Base-by-base conservation (phyloP, 1,140 invertebrate species). In the Drosophila pallidifrons region DNA sequence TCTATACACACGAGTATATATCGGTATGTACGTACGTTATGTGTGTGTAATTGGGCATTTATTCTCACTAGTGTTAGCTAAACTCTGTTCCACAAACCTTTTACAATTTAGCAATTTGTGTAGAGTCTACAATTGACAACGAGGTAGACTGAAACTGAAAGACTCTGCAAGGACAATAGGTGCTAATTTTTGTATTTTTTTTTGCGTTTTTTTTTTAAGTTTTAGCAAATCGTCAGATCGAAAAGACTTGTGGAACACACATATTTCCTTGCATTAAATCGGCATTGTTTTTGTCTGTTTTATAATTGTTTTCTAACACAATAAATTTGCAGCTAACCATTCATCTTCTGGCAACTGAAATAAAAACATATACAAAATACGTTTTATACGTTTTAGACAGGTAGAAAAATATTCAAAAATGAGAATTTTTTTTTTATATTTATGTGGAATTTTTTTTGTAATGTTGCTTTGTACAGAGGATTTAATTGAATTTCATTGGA, bases 331-430 rank as follows among this genome's bases (percentile, higher is more conserved):
- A 77, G 91, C 91, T 92, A 92, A 81, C 91, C 91, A 92, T 80
- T 92, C 91, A 87, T 92, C 91, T 88, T 92, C 91, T 91, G 89
- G 90, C 90, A 92, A 92, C 91, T 92, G 91, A 91, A 92, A 92
- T 91, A 87, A 78, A 80, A 91, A 87, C 83, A 82, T 79, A 82
- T 61, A 55, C 28, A 52, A 65, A 15, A 66, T 54, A 77, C 70
- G 68, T 66, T 76, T 81, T 59, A 69, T 57, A 76, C 63, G 80
- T 43, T 43, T 52, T 61, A 52, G 51, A 52, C 51, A 52, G 72
- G 75, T 66, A 46, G 69, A 70, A 25, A 65, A 59, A 51, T 51
- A 38, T 63, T 46, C 28, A 30, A 16, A 58, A 68, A 49, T 73
- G 25, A 47, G 47, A 74, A 75, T 66, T 55, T 55, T 30, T 52